Percentiles rank a stretch among this genome's conserved stretches.
Conservation (phyloP, 2,797 vertebrate species). For the Urosaurus nigricauda region DNA sequence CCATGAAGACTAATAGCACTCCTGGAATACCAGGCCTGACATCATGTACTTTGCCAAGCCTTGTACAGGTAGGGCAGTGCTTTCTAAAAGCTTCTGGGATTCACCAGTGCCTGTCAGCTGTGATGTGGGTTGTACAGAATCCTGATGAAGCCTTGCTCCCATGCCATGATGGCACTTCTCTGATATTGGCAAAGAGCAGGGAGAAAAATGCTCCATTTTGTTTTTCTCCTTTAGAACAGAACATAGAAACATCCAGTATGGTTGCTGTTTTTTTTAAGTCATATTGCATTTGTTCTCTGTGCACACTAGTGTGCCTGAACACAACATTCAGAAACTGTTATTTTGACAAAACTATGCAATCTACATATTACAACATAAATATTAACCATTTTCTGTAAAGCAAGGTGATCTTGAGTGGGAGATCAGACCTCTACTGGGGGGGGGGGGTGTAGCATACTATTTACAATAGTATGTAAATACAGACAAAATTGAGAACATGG, state of each 20-base stretch:
- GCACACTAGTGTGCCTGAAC: no score
- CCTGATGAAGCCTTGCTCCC: not conserved
- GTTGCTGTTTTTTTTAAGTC: not conserved
- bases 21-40: not conserved
- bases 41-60: not conserved
- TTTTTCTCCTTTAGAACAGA: not conserved
- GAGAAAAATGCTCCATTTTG: not conserved
- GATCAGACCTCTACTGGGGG: not conserved
- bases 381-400: not conserved
- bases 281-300: no score
- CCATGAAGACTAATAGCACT: not conserved
- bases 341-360: not conserved
- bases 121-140: not conserved
- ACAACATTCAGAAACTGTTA: not conserved
- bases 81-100: not conserved
- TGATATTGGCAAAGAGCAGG: not conserved
- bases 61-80: no score
- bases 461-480: constrained; percentile 8
- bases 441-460: not conserved
- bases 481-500: not conserved
- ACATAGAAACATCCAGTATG: not conserved
- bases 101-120: not conserved
- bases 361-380: not conserved
- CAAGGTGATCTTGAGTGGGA: not conserved
- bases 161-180: not conserved